These are phyloP conservation scores for Tragelaphus scriptus DNA, from an alignment of 2,113 vertebrate genomes.

Conservation along the genomic window DNA sequence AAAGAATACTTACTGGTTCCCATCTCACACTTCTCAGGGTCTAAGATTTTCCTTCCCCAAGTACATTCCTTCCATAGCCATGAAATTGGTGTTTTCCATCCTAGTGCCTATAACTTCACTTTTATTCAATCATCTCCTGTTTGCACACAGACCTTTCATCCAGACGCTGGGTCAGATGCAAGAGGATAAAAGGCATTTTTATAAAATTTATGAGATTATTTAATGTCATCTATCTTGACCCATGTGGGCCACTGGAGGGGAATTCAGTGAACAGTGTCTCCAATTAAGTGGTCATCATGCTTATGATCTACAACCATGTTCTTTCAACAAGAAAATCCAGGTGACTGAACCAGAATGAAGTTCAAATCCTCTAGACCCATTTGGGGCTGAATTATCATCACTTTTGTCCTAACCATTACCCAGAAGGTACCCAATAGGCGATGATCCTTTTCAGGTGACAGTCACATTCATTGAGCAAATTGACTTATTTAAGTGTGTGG, in stretches of 20 bases:
- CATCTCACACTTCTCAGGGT: neutral
- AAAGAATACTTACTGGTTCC: neutral
- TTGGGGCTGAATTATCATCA: neutral
- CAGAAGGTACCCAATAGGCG: neutral
- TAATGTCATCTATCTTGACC: neutral
- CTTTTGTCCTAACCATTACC: neutral
- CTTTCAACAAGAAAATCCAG: neutral
- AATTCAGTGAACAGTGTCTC: neutral
- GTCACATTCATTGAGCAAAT: neutral
- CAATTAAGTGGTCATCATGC: neutral
- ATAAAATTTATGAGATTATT: neutral
- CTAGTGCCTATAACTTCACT: neutral
- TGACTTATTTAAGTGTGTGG: neutral
- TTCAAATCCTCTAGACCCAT: neutral
- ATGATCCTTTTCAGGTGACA: neutral
- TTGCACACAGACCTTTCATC: neutral
- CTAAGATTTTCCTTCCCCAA: neutral
- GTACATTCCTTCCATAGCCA: neutral
- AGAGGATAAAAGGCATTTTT: neutral
- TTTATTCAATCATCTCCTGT: neutral
- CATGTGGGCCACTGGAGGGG: neutral
- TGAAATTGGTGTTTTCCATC: neutral
- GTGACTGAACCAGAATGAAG: neutral
- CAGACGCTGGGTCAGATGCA: neutral
- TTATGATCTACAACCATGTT: neutral